Base-by-base conservation (phyloP, 2,113 vertebrate genomes). In the Myrmecophaga tridactyla region DNA sequence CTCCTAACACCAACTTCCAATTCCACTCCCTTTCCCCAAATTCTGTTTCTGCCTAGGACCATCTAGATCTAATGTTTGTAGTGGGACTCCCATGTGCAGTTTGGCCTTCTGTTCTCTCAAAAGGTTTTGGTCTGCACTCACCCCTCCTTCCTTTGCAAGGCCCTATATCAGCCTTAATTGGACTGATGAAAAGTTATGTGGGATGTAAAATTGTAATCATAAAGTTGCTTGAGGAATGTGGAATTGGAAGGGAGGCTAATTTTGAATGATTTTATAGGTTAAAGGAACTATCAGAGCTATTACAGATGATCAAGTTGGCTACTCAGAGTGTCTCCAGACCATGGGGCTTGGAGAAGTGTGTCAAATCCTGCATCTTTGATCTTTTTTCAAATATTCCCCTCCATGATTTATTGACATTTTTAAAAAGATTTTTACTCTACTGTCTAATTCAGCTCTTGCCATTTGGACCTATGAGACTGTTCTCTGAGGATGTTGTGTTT, bases 381-480 rank as follows among this genome's bases (percentile, higher is more conserved):
- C 39, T 15, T 72, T 34, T 34, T 53, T 43, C 43, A 39, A 29
- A 0, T 18, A 65, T 31, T 89, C 70, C 10, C 29, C 29, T 89
- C 77, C 29, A 2, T 48, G 39, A 21, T 6, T 89, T 75, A 18
- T 41, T 92, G 92, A 77, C 53, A 90, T 20, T 87, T 17, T 20
- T 73, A 58, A 51, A 31, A 75, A 62, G 15, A 43, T 48, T 67
- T 51, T 69, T 69, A 83, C 78, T 4, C 43, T 89, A 76, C 23
- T 76, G n/a, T 89, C 73, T 78, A 67, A 89, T 67, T 92, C 84
- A 95, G 84, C 85, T 89, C 41, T 89, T 94, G 41, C 80, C n/a
- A 13, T 6, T 85, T 53, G 31, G 43, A 85, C 25, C 23, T 80
- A 80, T 25, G 31, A 89, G 51, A 53, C 39, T 43, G 25, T 56